Evolutionary conservation across 2,113 vertebrate genomes (phyloP).

Genomic region (Paralichthys olivaceus): DNA sequence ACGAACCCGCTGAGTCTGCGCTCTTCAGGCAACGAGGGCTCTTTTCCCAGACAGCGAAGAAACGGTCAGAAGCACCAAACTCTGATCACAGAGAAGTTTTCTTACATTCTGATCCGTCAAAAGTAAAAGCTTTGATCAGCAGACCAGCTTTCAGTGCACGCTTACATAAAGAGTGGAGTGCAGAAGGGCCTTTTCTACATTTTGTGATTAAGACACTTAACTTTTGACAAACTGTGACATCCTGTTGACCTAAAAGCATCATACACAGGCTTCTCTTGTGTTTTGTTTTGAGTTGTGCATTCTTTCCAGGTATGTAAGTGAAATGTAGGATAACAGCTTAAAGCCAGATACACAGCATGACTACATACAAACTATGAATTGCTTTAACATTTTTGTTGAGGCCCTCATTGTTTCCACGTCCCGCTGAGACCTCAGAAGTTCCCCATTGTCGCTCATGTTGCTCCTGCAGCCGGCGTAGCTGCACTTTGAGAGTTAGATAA

Average conservation of each 20-base stretch:
- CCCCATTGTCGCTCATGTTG: conserved; percentile 7
- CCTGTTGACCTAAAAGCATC: no score
- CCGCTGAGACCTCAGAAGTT: conserved; percentile 11
- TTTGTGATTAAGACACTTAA: background rate
- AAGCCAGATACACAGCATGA: background rate
- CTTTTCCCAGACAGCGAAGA: conserved; percentile 48
- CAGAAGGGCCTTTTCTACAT: background rate
- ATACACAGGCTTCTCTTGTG: no score
- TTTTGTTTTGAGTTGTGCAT: no score
- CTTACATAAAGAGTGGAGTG: background rate
- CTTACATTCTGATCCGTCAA: conserved; percentile 16
- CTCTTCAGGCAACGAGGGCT: conserved; percentile 14
- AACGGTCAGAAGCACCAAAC: conserved; percentile 31
- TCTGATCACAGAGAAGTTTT: conserved; percentile 34
- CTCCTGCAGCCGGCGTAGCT: conserved; percentile 13
- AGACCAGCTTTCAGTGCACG: background rate
- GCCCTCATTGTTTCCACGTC: background rate
- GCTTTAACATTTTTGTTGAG: background rate
- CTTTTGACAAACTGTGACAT: background rate
- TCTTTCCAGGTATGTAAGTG: no score
- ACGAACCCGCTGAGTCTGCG: conserved; percentile 66
- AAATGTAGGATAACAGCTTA: background rate
- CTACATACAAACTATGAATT: background rate
- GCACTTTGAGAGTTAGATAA: conserved; percentile 57
- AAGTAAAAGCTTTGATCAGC: background rate